These are phyloP conservation scores for Trichogramma pretiosum DNA, from an alignment of 1,140 invertebrate species.

Conservation along the genomic window DNA sequence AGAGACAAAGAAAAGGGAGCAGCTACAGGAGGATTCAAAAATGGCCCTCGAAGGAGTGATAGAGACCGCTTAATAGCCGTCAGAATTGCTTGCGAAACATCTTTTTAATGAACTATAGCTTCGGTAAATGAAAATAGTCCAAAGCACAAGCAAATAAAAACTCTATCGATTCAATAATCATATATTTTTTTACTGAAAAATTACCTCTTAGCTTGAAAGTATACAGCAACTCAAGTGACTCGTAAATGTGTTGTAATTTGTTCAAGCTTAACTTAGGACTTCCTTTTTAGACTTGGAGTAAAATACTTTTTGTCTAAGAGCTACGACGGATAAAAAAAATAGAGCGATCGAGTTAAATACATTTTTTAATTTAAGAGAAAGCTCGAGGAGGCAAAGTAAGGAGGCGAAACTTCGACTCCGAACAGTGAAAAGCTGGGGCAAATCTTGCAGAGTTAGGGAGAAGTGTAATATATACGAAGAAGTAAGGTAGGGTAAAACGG, in stretches of 20 bases:
- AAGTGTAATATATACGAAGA: no score
- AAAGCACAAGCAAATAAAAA: no score
- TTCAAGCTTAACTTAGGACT: slow-evolving; percentile 11
- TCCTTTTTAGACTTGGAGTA: not conserved
- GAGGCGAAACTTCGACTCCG: not conserved
- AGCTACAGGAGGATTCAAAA: no score
- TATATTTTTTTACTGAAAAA: no score
- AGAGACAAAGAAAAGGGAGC: no score
- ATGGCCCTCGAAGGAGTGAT: slow-evolving; percentile 56
- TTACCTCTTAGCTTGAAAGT: no score
- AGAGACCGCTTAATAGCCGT: slow-evolving; percentile 57
- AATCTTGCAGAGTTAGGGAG: not conserved
- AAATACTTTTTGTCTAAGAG: not conserved
- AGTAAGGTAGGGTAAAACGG: no score
- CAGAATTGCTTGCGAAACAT: slow-evolving; percentile 58
- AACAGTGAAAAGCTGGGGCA: no score
- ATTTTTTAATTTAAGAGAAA: not conserved
- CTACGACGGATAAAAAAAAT: no score
- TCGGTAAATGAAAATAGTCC: slow-evolving; percentile 55
- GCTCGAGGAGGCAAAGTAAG: not conserved
- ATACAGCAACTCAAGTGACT: no score
- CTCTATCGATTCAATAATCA: no score
- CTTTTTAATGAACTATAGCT: slow-evolving; percentile 65
- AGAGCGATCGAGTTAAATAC: not conserved
- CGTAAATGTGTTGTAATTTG: no score